Conservation (phyloP, 2,888 invertebrate species). For the Philonicus albiceps region DNA sequence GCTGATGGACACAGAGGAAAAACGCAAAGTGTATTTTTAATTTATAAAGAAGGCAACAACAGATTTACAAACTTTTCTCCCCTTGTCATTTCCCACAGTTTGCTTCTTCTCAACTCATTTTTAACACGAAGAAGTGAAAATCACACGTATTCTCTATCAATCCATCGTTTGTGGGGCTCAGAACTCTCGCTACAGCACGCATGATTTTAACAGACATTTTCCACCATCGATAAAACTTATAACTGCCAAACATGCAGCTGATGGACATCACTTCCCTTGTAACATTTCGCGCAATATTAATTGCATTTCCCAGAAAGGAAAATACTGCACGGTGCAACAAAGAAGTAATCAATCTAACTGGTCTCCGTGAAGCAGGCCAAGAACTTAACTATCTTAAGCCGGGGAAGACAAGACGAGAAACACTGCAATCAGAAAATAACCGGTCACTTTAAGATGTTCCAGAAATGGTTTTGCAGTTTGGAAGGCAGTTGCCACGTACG, state of each 20-base stretch:
- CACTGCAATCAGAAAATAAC: neutral
- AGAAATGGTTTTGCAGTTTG: neutral
- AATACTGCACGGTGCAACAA: neutral
- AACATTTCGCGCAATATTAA: neutral
- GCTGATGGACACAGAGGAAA: neutral
- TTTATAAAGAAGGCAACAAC: neutral
- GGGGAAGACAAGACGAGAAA: neutral
- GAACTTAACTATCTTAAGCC: neutral
- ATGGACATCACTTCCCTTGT: slow-evolving; percentile 1
- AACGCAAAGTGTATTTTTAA: neutral
- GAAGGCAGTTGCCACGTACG: neutral
- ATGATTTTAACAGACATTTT: neutral
- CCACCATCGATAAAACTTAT: neutral
- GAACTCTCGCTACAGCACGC: neutral
- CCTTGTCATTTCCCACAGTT: neutral
- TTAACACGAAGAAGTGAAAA: neutral
- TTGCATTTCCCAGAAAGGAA: neutral
- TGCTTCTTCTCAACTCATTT: neutral
- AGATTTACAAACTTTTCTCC: neutral
- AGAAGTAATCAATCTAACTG: slow-evolving; percentile 7
- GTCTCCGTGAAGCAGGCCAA: neutral
- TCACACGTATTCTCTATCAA: neutral
- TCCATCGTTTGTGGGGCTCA: neutral
- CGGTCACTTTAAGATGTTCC: neutral
- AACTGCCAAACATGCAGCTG: neutral